phyloP scores from a whole-genome alignment of 2,888 invertebrate genomes.

The Thymelicus acteon region DNA sequence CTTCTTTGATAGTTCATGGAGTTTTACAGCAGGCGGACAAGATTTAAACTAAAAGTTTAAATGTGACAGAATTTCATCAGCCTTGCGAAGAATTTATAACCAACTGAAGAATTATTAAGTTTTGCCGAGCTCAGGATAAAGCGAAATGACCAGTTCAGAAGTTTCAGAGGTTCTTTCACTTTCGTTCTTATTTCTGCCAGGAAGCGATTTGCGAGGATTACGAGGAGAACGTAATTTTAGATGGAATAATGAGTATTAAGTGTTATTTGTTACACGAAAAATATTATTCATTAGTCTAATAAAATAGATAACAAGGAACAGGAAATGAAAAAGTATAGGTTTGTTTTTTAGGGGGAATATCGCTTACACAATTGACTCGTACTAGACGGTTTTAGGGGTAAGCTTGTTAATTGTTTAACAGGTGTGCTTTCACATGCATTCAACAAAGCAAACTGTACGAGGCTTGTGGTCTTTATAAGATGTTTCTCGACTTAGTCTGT shows the following conservation, averaged over 20 bases:
- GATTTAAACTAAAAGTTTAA: neutral
- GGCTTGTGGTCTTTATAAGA: too few relatives aligned
- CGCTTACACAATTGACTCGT: too few relatives aligned
- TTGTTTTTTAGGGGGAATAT: too few relatives aligned
- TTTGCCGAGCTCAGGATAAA: neutral
- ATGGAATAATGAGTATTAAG: too few relatives aligned
- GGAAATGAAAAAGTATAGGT: too few relatives aligned
- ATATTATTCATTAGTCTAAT: neutral
- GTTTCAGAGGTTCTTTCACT: neutral
- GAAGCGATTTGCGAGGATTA: neutral
- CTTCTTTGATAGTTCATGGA: neutral
- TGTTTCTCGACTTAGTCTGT: neutral
- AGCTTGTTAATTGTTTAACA: too few relatives aligned
- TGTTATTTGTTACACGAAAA: neutral
- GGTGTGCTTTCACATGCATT: too few relatives aligned
- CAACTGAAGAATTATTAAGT: neutral
- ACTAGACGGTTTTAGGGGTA: too few relatives aligned
- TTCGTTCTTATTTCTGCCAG: neutral
- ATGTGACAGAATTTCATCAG: slow-evolving; percentile 8
- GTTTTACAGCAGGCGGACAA: neutral
- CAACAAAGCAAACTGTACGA: neutral
- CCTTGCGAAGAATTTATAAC: slow-evolving; percentile 9
- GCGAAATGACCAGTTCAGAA: neutral
- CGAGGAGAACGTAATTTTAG: neutral
- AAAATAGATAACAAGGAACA: too few relatives aligned